Evolutionary conservation across 2,888 invertebrate species (phyloP).

Genomic region (Chalcis sispes): DNA sequence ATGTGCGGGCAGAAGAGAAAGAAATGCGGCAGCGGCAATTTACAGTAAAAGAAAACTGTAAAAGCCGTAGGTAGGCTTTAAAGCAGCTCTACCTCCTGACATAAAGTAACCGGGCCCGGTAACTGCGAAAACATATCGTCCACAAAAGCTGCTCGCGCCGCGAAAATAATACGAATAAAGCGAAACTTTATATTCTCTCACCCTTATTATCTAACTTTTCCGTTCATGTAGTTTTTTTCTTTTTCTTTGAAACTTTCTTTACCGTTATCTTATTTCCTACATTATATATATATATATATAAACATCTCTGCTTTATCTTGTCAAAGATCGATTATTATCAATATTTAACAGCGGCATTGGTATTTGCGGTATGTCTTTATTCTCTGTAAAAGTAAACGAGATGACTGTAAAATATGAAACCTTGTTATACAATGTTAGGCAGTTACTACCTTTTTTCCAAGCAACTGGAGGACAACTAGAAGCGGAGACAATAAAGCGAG

Average conservation of each 20-base stretch:
- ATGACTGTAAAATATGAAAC: constrained; percentile 30
- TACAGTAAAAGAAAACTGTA: constrained; percentile 66
- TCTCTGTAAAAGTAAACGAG: background rate
- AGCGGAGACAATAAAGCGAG: constrained; percentile 18
- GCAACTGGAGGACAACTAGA: constrained; percentile 18
- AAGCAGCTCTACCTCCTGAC: constrained; percentile 56
- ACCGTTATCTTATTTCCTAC: no score
- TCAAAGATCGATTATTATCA: no score
- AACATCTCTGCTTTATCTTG: no score
- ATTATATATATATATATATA: no score
- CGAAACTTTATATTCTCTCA: constrained; percentile 60
- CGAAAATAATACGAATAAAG: constrained; percentile 62
- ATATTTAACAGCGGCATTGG: no score
- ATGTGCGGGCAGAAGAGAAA: constrained; percentile 37
- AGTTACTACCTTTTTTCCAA: constrained; percentile 18
- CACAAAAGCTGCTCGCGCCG: constrained; percentile 47
- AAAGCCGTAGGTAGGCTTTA: constrained; percentile 57
- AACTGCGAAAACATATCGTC: constrained; percentile 56
- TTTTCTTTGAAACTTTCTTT: background rate
- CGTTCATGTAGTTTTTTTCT: constrained; percentile 26
- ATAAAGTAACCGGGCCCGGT: constrained; percentile 59
- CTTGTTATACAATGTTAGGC: constrained; percentile 14
- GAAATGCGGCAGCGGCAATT: constrained; percentile 61
- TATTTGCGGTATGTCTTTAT: no score
- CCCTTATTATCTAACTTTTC: constrained; percentile 33